Evolutionary conservation across 2,797 vertebrate species (phyloP).

Genomic region (Hypotaenidia philippensis): DNA sequence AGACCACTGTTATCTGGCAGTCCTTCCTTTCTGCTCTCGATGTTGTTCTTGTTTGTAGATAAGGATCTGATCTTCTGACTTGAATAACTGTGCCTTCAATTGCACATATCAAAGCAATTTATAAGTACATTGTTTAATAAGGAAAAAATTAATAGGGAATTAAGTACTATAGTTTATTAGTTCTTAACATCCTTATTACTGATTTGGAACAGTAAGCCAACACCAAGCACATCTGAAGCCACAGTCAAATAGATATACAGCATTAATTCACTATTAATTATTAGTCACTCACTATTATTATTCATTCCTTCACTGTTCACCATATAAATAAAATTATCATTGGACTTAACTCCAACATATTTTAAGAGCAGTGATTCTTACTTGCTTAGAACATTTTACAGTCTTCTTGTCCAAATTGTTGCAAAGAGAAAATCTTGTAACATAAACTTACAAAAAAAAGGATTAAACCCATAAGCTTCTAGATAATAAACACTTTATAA

Average conservation of each 20-base stretch:
- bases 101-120: not conserved
- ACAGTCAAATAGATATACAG: not conserved
- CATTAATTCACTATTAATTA: not conserved
- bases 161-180: not conserved
- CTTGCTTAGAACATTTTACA: not conserved
- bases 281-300: not conserved
- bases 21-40: not conserved
- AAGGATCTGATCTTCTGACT: not conserved
- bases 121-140: not conserved
- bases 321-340: not conserved
- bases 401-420: not conserved
- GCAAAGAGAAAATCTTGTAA: not conserved
- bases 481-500: not conserved
- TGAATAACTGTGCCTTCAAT: not conserved
- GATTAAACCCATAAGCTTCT: not conserved
- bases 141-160: not conserved
- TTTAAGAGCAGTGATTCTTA: not conserved
- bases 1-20: not conserved
- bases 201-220: not conserved
- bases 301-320: not conserved
- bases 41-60: not conserved
- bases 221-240: not conserved
- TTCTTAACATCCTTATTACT: not conserved
- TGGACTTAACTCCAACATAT: not conserved
- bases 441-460: not conserved